phyloP scores from a whole-genome alignment of 2,797 vertebrate species.

The Rhynchonycteris naso region DNA sequence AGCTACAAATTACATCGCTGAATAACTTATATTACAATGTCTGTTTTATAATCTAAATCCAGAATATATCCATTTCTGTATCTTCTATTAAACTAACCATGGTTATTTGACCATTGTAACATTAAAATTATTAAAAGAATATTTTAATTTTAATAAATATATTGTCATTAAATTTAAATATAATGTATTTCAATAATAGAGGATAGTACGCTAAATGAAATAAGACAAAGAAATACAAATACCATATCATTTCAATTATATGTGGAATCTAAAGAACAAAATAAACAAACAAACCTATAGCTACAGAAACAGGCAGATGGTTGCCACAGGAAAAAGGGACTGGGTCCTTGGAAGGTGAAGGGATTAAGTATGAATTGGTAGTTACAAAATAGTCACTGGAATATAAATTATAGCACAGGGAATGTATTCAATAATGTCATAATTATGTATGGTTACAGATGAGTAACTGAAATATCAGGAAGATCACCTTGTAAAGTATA shows the following conservation, averaged over 20 bases:
- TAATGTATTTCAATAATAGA: background rate
- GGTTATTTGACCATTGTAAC: background rate
- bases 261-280: background rate
- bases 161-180: background rate
- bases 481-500: background rate
- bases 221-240: background rate
- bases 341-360: background rate
- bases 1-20: background rate
- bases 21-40: constrained; percentile 30
- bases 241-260: background rate
- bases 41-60: constrained; percentile 12
- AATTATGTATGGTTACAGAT: background rate
- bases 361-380: background rate
- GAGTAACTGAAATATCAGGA: background rate
- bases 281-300: background rate
- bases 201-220: background rate
- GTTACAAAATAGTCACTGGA: background rate
- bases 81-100: background rate
- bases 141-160: background rate
- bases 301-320: background rate
- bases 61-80: background rate
- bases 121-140: background rate
- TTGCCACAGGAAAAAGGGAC: background rate
- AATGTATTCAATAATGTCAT: background rate
- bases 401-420: background rate